Percentiles rank a stretch among this genome's conserved stretches.
Evolutionary conservation across 2,888 invertebrate genomes (phyloP).

Genomic region (Piscicola geometra): DNA sequence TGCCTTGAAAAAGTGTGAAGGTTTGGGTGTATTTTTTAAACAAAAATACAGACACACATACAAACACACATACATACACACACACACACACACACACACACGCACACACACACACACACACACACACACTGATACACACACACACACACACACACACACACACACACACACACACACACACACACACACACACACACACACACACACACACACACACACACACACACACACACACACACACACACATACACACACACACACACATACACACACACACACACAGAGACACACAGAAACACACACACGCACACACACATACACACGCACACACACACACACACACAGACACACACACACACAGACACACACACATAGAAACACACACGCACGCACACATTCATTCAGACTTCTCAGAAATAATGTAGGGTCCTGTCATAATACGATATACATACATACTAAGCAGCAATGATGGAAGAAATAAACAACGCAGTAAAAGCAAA

Average conservation of each 20-base stretch:
- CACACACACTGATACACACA: conserved; percentile 1
- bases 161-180: conserved; percentile 11
- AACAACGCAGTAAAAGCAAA: too few relatives aligned
- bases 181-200: conserved; percentile 16
- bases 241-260: conserved; percentile 14
- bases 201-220: conserved; percentile 17
- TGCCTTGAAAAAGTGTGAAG: too few relatives aligned
- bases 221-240: conserved; percentile 3
- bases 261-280: conserved; percentile 4
- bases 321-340: conserved; percentile 8
- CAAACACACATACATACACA: neutral
- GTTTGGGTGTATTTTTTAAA: too few relatives aligned
- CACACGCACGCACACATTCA: conserved; percentile 14
- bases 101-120: conserved; percentile 16
- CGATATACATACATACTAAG: too few relatives aligned
- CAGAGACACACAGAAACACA: neutral
- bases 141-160: conserved; percentile 9
- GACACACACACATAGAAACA: neutral
- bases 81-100: conserved; percentile 11
- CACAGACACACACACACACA: conserved; percentile 11
- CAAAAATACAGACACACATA: too few relatives aligned
- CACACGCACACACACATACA: conserved; percentile 9
- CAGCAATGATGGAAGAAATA: too few relatives aligned
- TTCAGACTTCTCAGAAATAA: too few relatives aligned
- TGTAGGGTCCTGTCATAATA: too few relatives aligned